Base-by-base conservation (phyloP, 2,113 vertebrate species). In the Nesoenas mayeri region DNA sequence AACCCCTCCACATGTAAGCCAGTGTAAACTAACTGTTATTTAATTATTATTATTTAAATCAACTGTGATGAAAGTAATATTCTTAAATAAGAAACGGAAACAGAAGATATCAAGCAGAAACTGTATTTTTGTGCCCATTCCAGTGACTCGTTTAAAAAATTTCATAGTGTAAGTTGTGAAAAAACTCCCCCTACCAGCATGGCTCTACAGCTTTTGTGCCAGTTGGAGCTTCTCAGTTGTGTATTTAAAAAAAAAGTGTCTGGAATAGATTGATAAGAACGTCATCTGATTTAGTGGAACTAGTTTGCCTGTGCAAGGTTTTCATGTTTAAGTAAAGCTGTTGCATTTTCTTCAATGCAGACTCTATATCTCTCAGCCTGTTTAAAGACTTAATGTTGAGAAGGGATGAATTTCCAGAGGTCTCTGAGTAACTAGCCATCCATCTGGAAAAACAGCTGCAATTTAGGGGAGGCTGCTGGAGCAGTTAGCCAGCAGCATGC, bases 211-310 rank as follows among this genome's bases (percentile, higher is more conserved):
- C n/a, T 58, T 93, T 95, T 91, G n/a, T 86, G 82, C 25, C 44
- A 61, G 50, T 60, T 93, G 40, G 38, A 64, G 58, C 38, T 93
- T 83, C 51, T 86, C 34, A 36, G 48, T 56, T 91, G 24, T 79
- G 16, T 74, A 79, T 53, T 54, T 8, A 9, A 31, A 53, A 31
- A 14, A 32, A 71, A 82, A 70, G 15, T 64, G 80, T 93, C 91
- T 94, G 94, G 87, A 91, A 38, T 31, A 75, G 38, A 29, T 79
- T 95, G 95, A 96, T 96, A 97, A 96, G 90, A 75, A 75, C 32
- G 26, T 88, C 51, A 58, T 74, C 84, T 91, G 94, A 84, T 94
- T 95, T 75, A 84, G 57, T 51, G 44, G 85, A 93, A 81, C 25
- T 79, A 47, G 77, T 62, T 78, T 77, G 48, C 73, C 77, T 50